Conservation (phyloP, 2,113 vertebrate genomes). For the Semnopithecus entellus region DNA sequence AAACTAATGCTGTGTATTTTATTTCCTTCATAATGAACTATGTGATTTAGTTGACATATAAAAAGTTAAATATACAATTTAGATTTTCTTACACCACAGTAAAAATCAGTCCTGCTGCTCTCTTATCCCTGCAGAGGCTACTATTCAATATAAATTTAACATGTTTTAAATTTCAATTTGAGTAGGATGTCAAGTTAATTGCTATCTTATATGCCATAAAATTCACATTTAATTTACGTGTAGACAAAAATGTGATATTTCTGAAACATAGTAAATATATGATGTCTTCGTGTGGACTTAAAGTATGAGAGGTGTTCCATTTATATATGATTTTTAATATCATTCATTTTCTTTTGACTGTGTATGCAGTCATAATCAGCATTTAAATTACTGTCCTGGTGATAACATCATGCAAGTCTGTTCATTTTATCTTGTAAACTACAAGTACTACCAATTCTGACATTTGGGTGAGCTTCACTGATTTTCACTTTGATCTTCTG, state of each 20-base stretch:
- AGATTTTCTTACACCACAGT: neutral
- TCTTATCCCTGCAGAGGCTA: neutral
- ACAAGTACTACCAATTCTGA: constrained; percentile 50
- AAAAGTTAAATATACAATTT: constrained; percentile 42
- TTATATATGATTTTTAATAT: neutral
- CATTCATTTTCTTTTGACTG: constrained; percentile 4
- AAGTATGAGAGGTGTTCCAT: neutral
- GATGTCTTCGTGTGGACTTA: neutral
- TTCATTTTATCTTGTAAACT: constrained; percentile 52
- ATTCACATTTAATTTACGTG: neutral
- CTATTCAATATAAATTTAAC: constrained; percentile 31
- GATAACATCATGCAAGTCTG: constrained; percentile 8
- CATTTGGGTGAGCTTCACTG: constrained; percentile 11
- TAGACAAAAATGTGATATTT: constrained; percentile 32
- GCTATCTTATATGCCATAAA: constrained; percentile 31
- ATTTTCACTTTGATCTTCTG: constrained; percentile 61
- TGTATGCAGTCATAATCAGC: neutral
- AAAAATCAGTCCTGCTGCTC: neutral
- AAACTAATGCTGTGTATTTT: neutral
- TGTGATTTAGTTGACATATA: constrained; percentile 14
- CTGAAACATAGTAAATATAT: constrained; percentile 27
- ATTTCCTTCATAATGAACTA: neutral
- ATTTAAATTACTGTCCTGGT: constrained; percentile 9
- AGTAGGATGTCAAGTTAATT: constrained; percentile 34
- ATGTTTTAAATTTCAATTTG: constrained; percentile 57